These are phyloP conservation scores for Hyperoplus lanceolatus DNA, from an alignment of 2,797 vertebrate species.

Conservation along the genomic window DNA sequence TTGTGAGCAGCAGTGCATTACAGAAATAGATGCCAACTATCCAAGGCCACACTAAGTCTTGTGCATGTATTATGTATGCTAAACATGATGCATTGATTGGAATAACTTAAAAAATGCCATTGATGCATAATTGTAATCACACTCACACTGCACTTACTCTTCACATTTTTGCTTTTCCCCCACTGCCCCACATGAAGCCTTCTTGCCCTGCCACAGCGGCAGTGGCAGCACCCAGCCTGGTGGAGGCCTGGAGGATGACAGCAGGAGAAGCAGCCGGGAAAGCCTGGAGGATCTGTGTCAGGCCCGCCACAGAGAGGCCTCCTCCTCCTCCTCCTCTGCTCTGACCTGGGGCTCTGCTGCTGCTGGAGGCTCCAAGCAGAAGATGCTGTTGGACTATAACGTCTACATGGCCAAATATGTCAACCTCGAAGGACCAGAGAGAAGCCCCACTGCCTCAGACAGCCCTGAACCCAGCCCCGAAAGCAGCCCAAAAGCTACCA, in stretches of 20 bases:
- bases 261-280: constrained; percentile 93
- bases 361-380: constrained; percentile 85
- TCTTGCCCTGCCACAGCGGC: constrained; percentile 88
- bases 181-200: constrained; percentile 75
- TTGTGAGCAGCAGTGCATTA: constrained; percentile 25
- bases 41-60: neutral
- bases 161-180: neutral
- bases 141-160: constrained; percentile 5
- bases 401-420: constrained; percentile 96
- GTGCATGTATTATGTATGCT: constrained; percentile 37
- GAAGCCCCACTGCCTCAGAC: constrained; percentile 84
- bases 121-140: constrained; percentile 25
- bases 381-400: constrained; percentile 93
- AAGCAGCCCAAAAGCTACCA: constrained; percentile 91
- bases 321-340: constrained; percentile 25
- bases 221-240: constrained; percentile 87
- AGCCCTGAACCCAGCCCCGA: constrained; percentile 89
- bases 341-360: constrained; percentile 65
- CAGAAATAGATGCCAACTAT: constrained; percentile 42
- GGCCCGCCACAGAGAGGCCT: constrained; percentile 87
- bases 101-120: constrained; percentile 34
- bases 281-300: constrained; percentile 91
- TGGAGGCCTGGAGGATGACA: constrained; percentile 84
- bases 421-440: constrained; percentile 76
- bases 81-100: constrained; percentile 34